Evolutionary conservation across 2,797 vertebrate genomes (phyloP), one percentile per base, ranked within the genome.

Genomic region (Sitta carolinensis): DNA sequence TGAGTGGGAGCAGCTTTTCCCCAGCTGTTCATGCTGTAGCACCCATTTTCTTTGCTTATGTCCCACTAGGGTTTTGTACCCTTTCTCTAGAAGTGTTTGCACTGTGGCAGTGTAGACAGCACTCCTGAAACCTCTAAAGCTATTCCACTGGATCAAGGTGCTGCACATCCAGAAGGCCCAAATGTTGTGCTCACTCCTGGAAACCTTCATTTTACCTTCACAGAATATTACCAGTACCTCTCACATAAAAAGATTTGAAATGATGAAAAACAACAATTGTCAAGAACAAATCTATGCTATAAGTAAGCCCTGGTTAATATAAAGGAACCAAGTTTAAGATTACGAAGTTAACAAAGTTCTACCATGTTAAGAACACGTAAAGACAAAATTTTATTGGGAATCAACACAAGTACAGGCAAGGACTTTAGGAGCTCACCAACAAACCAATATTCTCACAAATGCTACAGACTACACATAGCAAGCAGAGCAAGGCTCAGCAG

Each of bases 401-500:
- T 79, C 73, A 96, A 78, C 48, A 89, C 48, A 92, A 84, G 32
- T 68, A 90, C n/a, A 88, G 47, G 48, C 27, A 84, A 86, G 15
- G 76, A 84, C 34, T 91, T 92, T 4, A 55, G 63, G 43, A 82
- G 79, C 62, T 95, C 70, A 86, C 79, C 67, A 94, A 89, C 86
- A 67, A 86, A 58, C 29, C 51, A 75, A 17, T 87, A 95, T 94
- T 97, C 73, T 91, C 90, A 97, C 78, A 89, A 96, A 95, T 86
- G 81, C 68, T 87, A 96, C 74, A 95, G 84, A 89, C 77, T 95
- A 87, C 80, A 89, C 69, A 87, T 1, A 83, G 82, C 76, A 95
- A 95, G 94, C 47, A 93, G 84, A 97, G 97, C 93, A 98, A 98
- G 98, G 97, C 98, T 98, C 97, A 98, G 98, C 98, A 98, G 98